Evolutionary conservation across 2,888 invertebrate genomes (phyloP), one percentile per base, ranked within the genome.

Genomic region (Meiosimyza platycephala): DNA sequence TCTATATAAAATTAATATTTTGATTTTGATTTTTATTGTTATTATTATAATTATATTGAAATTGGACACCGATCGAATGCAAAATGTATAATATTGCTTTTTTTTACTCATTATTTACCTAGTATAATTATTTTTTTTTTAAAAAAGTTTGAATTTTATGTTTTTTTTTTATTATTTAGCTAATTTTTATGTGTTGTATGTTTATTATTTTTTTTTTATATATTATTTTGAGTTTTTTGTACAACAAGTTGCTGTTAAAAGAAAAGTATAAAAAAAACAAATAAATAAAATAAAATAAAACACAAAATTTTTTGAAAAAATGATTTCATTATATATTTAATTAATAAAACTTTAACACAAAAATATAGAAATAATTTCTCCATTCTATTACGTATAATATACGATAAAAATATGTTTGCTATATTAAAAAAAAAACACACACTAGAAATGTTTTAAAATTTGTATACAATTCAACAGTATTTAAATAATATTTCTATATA

Each of bases 81-180:
- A 78, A 79, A 79, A 77, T 79, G 77, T 79, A 78, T 78, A 77
- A 72, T 79, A 79, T 79, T 79, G 78, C 78, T 79, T 78, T 76
- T n/a, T 75, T 68, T 63, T 40, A 40, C 33, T 73, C 48, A 62
- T 68, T 72, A 60, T 16, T 40, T 40, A 40, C 9, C 40, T 40
- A 40, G 40, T 40, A 40, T 9, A 40, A 9, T 40, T 40, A 40
- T 40, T 40, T 40, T 40, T 9, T 9, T 40, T 57, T 28, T 50
- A 51, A 52, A 40, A 22, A 60, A 57, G 7, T 73, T n/a, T 68
- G 54, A 71, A 60, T 50, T 60, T 18, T 68, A 59, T 54, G 22
- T 75, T 73, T 74, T 72, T 74, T 65, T 51, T n/a, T 66, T 65
- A 22, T 59, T 75, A 54, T 73, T 73, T 76, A 62, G 64, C 71